Percentiles rank a stretch among this genome's conserved stretches.
phyloP scores from a whole-genome alignment of 2,113 vertebrate genomes.

The Aspidoscelis tigris region DNA sequence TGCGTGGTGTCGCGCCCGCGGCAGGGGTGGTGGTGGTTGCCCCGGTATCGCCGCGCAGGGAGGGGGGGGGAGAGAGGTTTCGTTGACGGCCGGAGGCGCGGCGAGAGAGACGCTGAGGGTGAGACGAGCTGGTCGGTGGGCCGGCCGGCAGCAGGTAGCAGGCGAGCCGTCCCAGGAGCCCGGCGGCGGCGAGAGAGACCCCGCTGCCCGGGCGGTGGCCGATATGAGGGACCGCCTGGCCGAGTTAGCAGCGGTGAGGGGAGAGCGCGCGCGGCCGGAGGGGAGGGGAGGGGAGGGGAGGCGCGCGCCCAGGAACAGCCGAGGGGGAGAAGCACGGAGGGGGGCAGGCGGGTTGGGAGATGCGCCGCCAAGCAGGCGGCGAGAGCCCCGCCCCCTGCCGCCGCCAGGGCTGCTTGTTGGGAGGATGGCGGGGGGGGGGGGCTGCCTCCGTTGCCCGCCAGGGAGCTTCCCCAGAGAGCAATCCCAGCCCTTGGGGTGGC shows the following conservation, averaged over 20 bases:
- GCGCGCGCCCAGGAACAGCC: not conserved
- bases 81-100: not conserved
- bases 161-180: not conserved
- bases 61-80: not conserved
- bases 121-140: no score
- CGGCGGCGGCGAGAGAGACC: not conserved
- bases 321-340: not conserved
- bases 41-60: conserved; percentile 56
- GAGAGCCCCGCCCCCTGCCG: not conserved
- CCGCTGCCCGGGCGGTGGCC: not conserved
- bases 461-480: no score
- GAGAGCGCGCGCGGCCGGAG: no score
- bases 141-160: no score
- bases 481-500: no score
- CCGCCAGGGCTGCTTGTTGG: no score
- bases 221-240: conserved; percentile 91
- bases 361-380: no score
- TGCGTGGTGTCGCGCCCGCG: conserved; percentile 38
- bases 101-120: not conserved
- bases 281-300: not conserved
- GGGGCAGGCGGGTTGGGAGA: not conserved
- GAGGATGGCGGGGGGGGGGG: no score
- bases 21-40: conserved; percentile 58
- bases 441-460: no score
- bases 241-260: conserved; percentile 84